Evolutionary conservation across 2,113 vertebrate genomes (phyloP), one percentile per base, ranked within the genome.

Genomic region (Bettongia penicillata): DNA sequence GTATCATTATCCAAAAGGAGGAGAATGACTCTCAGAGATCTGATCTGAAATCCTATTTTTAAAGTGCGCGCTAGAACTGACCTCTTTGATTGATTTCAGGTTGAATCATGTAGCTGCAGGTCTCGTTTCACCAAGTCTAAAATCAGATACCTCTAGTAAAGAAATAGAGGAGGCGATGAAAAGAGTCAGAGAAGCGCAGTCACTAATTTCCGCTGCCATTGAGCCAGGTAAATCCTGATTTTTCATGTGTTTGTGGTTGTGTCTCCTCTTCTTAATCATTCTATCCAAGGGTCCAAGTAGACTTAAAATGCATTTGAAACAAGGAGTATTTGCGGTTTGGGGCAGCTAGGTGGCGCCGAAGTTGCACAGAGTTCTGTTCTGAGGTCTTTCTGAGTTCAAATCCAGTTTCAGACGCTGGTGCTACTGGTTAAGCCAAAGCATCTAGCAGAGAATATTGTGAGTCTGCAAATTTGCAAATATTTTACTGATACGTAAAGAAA

Each of bases 161-260:
- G 99, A 99, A 98, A 99, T 99, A 49, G 99, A 99, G 98, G 99
- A 99, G 97, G 99, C 99, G 31, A 99, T 99, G 99, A 99, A 99
- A 97, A 99, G 99, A 98, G 99, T 99, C 90, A 98, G 99, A 96
- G 99, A 99, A 98, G 99, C 99, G 94, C 99, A 99, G 98, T 99
- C 99, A 3, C 96, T 99, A 94, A 99, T 99, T 95, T 99, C 99
- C 98, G 99, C 99, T 95, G 99, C 99, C 95, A 99, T 99, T 53
- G 99, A 99, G 98, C 99, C 99, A 97, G 99, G 99, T 99, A 98
- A 99, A 98, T 49, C 47, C 11, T 2, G 57, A 31, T 23, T 53
- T 3, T 53, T 5, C 53, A 3, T 11, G 11, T 53, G 53, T 24
- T 24, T 8, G 0, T 26, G 53, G 25, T 6, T 55, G 24, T 53